A percentile compares a stretch with the other conserved stretches of the same genome.
Evolutionary conservation across 2,113 vertebrate genomes (phyloP).

Genomic region (Ploceus nigricollis): DNA sequence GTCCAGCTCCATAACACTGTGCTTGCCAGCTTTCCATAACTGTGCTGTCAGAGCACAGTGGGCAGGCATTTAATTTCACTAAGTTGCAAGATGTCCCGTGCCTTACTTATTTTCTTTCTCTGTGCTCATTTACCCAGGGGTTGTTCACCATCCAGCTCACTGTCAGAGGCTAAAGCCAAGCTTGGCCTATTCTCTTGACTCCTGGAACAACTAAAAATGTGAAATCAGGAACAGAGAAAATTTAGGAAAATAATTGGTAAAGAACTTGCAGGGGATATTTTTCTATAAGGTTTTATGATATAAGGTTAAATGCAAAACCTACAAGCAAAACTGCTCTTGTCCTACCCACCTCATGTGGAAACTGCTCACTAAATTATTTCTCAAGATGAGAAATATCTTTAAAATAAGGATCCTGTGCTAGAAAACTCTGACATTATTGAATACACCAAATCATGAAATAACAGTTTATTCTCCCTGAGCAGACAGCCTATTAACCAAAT

Average conservation of each 20-base stretch:
- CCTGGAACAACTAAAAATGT: neutral
- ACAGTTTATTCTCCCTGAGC: neutral
- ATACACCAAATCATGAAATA: neutral
- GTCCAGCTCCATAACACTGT: neutral
- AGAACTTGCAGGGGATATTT: neutral
- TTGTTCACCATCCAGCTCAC: neutral
- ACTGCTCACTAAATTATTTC: neutral
- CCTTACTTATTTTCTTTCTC: neutral
- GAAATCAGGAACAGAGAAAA: neutral
- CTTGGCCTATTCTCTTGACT: neutral
- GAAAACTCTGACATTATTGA: neutral
- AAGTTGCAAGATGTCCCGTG: neutral
- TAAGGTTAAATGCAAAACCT: neutral
- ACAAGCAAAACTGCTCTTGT: neutral
- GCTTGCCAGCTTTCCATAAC: neutral
- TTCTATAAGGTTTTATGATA: neutral
- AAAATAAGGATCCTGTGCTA: neutral
- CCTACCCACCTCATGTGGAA: neutral
- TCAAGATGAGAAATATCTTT: neutral
- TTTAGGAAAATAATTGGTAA: neutral
- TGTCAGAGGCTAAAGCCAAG: conserved; percentile 10
- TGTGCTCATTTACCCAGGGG: neutral
- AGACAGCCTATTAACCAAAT: neutral
- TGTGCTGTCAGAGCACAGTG: neutral
- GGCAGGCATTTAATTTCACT: neutral